Base-by-base conservation (phyloP, 30 jellyfish, hydroid and myxozoan genomes). In the Cassiopea xamachana region DNA sequence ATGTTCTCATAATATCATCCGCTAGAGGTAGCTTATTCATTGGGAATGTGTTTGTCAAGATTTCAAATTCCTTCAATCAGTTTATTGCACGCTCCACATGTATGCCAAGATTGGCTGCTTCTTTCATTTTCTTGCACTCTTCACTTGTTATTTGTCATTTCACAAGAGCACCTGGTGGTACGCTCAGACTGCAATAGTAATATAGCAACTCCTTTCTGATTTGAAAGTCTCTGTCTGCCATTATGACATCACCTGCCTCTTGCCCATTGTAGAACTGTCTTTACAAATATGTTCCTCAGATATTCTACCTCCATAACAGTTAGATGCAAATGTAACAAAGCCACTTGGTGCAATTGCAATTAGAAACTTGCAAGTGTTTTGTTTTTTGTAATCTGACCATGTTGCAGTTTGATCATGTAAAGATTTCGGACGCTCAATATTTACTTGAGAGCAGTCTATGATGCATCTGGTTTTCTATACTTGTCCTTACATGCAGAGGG, bases 321-420 rank as follows among this genome's bases (percentile, higher is more conserved):
- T n/a, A n/a, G 90, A 90, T 46, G 76, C 0, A 61, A 55, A 82
- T 51, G n/a, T 58, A 9, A 82, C 75, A 64, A n/a, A 90, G 7
- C 93, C 97, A 73, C 18, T 77, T 51, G 97, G 94, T 1, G 93
- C 17, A 49, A 89, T 82, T 5, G 73, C 97, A 69, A 89, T 70
- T 9, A 89, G 59, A 55, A 72, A 88, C 72, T 88, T 88, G 4
- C 79, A 0, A 2, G 96, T 88, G 69, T 88, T 88, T 46, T 86
- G 94, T 43, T 79, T 72, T 46, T 89, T 81, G 58, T 89, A 89
- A 16, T 89, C 93, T 3, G 97, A 89, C 97, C 97, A 89, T n/a
- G 89, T 73, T 9, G 84, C 73, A 45, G 97, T 96, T 70, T 82
- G 97, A 45, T 17, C 90, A 44, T 72, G 49, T 19, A 90, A 58